These are phyloP conservation scores for Tenthredo livida DNA, from an alignment of 2,888 invertebrate species.

Conservation along the genomic window DNA sequence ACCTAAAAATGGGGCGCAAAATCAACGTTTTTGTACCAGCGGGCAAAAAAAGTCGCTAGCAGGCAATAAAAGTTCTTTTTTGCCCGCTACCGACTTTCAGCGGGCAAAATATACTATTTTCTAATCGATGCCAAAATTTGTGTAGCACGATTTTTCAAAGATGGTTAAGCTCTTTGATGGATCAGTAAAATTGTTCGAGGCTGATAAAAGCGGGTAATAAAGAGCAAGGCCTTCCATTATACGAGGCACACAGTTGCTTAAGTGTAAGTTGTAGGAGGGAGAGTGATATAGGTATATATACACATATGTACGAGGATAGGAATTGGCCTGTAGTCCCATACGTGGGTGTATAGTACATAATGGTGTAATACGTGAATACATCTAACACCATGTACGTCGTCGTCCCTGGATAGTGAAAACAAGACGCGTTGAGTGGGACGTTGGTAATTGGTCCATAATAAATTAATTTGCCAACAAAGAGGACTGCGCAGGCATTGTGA, in stretches of 20 bases:
- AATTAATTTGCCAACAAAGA: constrained; percentile 73
- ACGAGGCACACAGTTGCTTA: background rate
- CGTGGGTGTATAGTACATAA: background rate
- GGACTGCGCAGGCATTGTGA: constrained; percentile 2
- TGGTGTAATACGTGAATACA: constrained; percentile 9
- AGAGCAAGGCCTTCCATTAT: background rate
- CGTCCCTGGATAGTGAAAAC: constrained; percentile 44
- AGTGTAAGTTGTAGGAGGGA: background rate
- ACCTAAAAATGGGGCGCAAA: too few relatives aligned
- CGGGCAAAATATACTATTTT: too few relatives aligned
- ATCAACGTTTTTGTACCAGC: too few relatives aligned
- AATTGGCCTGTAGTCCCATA: background rate
- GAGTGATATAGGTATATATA: background rate
- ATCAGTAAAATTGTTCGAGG: background rate
- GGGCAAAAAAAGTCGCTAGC: too few relatives aligned
- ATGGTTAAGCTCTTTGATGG: background rate
- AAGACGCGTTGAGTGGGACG: constrained; percentile 53
- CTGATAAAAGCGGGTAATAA: background rate
- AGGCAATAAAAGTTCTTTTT: too few relatives aligned
- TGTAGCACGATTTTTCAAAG: too few relatives aligned
- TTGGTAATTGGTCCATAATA: constrained; percentile 76
- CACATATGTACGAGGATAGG: background rate
- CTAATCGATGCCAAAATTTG: too few relatives aligned
- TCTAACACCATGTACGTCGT: background rate
- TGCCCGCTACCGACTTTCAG: too few relatives aligned